phyloP scores from a whole-genome alignment of 2,888 invertebrate genomes.

The Eugnorisma glareosa region DNA sequence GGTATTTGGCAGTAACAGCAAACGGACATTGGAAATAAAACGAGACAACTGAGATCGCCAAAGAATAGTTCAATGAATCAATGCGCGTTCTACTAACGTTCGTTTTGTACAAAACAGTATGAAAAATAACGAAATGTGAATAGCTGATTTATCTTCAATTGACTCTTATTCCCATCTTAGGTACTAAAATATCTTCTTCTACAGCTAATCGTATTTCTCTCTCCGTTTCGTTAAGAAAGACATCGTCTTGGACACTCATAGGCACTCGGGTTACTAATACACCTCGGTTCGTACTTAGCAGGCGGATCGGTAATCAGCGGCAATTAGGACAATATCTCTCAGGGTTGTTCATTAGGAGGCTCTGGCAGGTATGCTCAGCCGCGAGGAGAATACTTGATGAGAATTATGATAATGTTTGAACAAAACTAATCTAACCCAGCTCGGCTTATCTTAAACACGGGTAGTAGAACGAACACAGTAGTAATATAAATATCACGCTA shows the following conservation, averaged over 20 bases:
- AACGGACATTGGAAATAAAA: background rate
- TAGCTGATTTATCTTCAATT: background rate
- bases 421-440: background rate
- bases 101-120: background rate
- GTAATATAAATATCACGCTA: background rate
- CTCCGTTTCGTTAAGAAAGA: background rate
- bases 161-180: background rate
- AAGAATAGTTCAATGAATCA: background rate
- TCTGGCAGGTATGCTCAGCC: background rate
- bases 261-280: constrained; percentile 10
- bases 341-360: constrained; percentile 28
- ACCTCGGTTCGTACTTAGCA: constrained; percentile 12
- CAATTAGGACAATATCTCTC: constrained; percentile 29
- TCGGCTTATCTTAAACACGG: background rate
- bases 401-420: background rate
- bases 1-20: background rate
- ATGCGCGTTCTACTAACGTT: background rate
- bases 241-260: background rate
- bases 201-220: background rate
- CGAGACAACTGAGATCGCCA: background rate
- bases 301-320: constrained; percentile 13
- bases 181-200: background rate
- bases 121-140: too few species aligned
- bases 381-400: constrained; percentile 14
- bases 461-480: too few species aligned